Evolutionary conservation across 1,140 invertebrate species (phyloP), one percentile per base, ranked within the genome.

Genomic region (Cherax destructor): DNA sequence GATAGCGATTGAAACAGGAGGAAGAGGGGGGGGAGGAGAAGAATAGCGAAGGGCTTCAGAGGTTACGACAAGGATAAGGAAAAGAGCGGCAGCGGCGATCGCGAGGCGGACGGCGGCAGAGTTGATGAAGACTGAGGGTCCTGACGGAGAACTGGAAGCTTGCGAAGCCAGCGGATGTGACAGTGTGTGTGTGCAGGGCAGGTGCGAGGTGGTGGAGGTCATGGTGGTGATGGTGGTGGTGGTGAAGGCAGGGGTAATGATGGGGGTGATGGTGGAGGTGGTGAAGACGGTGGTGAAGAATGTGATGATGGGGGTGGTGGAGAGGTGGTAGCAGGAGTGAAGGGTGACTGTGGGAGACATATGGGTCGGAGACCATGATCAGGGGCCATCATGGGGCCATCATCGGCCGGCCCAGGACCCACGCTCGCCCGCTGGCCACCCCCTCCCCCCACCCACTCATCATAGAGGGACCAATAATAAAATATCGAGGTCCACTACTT

Each of bases 401-500:
- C 86, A 76, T 24, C 77, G 56, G 77, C 13, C 72, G 24, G 50
- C 79, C 86, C 78, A n/a, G 52, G 87, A 50, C 78, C 86, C 79
- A 80, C 65, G 59, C 79, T 81, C 79, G 61, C 87, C 79, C 78
- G 50, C 87, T n/a, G 78, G 85, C 85, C 87, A 11, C 65, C 61
- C 79, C 87, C 72, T 13, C 85, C 87, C 11, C 61, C 87, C 87
- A 81, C 79, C 79, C 87, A 72, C 87, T 89, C 52, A 89, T 89
- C 87, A 89, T 89, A 89, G 78, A 81, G 16, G 30, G 49, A 72
- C 79, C 79, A 76, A 89, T 89, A 89, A 89, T 89, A 89, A 89
- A 89, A 89, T 89, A 89, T 89, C 87, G 65, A 83, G 79, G 87
- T 13, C 80, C 86, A 76, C 87, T 77, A 89, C 87, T 89, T 89